phyloP scores from a whole-genome alignment of 2,888 invertebrate species.

The Acronicta alni region DNA sequence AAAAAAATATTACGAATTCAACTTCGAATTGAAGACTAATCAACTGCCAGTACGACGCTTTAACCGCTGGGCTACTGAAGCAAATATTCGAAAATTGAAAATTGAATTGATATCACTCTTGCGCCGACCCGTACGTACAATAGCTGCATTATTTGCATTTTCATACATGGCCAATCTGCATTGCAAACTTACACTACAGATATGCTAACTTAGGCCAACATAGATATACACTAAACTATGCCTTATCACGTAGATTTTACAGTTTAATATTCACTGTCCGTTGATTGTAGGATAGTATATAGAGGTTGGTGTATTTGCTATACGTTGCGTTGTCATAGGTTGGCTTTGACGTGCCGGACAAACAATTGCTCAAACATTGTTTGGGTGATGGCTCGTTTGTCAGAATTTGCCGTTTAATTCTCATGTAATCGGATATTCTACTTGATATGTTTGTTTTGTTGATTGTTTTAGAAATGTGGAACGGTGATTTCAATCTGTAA shows the following conservation, averaged over 20 bases:
- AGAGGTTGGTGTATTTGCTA: slow-evolving; percentile 58
- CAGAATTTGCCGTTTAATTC: slow-evolving; percentile 58
- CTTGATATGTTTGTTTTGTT: slow-evolving; percentile 46
- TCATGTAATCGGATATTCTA: slow-evolving; percentile 52
- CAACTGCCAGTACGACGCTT: too few species aligned
- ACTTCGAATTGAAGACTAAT: too few species aligned
- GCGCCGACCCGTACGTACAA: slow-evolving; percentile 60
- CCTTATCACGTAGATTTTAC: background rate
- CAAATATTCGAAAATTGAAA: slow-evolving; percentile 27
- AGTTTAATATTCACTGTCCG: slow-evolving; percentile 3
- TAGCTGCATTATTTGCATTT: slow-evolving; percentile 79
- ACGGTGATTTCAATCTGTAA: slow-evolving; percentile 27
- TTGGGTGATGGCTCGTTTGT: slow-evolving; percentile 55
- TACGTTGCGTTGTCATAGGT: slow-evolving; percentile 69
- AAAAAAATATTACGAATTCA: too few species aligned
- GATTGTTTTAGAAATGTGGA: slow-evolving; percentile 34
- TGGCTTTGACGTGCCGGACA: slow-evolving; percentile 76
- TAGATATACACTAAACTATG: slow-evolving; percentile 21
- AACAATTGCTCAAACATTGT: slow-evolving; percentile 71
- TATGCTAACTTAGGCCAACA: slow-evolving; percentile 70
- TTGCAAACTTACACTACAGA: slow-evolving; percentile 78
- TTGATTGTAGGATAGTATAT: slow-evolving; percentile 15
- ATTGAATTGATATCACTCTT: slow-evolving; percentile 57
- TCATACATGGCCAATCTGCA: slow-evolving; percentile 83
- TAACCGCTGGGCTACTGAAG: too few species aligned